A percentile compares a stretch with the other conserved stretches of the same genome.
phyloP scores from a whole-genome alignment of 2,113 vertebrate species.

The Hemibagrus wyckioides region DNA sequence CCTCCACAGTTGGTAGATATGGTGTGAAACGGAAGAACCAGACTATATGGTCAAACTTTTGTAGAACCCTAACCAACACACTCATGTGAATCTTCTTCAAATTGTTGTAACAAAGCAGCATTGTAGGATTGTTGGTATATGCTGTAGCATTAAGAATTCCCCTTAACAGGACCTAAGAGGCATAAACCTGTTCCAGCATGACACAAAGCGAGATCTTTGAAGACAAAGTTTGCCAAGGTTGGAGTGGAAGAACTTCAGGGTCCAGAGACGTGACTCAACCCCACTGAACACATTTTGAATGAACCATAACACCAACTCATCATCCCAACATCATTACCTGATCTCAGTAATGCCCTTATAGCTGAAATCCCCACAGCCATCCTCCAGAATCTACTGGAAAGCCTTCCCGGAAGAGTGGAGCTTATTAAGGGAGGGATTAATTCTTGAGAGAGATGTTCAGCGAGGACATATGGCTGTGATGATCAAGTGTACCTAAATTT shows the following conservation, averaged over 20 bases:
- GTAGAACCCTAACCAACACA: background rate
- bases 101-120: background rate
- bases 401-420: background rate
- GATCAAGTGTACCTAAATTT: background rate
- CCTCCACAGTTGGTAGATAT: background rate
- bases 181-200: background rate
- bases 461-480: background rate
- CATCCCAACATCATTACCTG: background rate
- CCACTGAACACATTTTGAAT: background rate
- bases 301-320: background rate
- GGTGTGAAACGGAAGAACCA: background rate
- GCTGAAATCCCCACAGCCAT: background rate
- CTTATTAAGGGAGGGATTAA: background rate
- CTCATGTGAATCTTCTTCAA: background rate
- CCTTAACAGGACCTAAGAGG: background rate
- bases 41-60: background rate
- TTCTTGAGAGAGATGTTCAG: background rate
- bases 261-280: background rate
- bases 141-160: background rate
- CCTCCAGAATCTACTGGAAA: background rate
- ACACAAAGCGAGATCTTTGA: background rate
- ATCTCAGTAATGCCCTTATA: background rate
- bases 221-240: background rate
- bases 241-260: background rate
- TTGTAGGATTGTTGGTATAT: background rate